Base-by-base conservation (phyloP, 2,797 vertebrate genomes). In the Salmo trutta region DNA sequence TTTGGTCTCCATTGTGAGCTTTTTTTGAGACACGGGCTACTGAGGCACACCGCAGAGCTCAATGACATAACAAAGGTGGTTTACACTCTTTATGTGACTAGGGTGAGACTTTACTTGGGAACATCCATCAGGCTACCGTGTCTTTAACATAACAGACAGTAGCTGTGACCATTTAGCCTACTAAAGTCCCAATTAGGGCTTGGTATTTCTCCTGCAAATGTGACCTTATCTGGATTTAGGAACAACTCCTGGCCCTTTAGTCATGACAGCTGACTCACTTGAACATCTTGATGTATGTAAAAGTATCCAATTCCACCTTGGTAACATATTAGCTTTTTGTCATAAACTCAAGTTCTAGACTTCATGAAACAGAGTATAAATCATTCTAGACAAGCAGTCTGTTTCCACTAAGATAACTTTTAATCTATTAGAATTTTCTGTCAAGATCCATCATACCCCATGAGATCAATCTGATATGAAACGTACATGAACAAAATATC, bases 1-100 rank as follows among this genome's bases (percentile, higher is more conserved):
- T 79, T 79, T 69, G 88, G 77, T 82, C 74, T 74, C 74, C 77
- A 76, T 76, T 77, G 77, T 76, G 74, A 79, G 69, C 36, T 64
- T 59, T 79, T 65, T 82, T 79, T 76, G 77, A 69, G 29, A 69
- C 29, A 36, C 19, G 6, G 19, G 6, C 54, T 59, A 2, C n/a
- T 59, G 54, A 21, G 54, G 17, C 5, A 16, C 54, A 3, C 54
- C 21, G 19, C 54, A 59, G 54, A 59, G 19, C 54, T 59, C 54
- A 7, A 56, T 19, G 54, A 56, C 54, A 56, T 56, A n/a, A 7
- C 54, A 59, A 21, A 59, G 54, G 19, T 3, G 19, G 1, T n/a
- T 21, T 59, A 59, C 6, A 59, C 17, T 19, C 54, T 19, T 59
- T 59, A 59, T n/a, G 54, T 4, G 54, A 7, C 65, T n/a, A 66